Evolutionary conservation across 2,113 vertebrate genomes (phyloP).

Genomic region (Malurus melanocephalus): DNA sequence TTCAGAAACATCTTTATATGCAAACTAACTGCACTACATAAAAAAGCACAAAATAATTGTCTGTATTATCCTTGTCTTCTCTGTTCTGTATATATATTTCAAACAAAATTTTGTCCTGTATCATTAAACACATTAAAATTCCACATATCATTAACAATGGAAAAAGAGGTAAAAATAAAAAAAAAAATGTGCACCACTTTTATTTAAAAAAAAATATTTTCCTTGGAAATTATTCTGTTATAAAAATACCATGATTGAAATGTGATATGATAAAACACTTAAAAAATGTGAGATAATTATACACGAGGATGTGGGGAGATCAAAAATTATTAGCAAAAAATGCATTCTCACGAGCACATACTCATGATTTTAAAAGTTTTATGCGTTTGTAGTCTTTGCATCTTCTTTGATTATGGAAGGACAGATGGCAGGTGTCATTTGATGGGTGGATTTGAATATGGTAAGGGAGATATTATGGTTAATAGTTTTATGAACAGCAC

Average conservation of each 20-base stretch:
- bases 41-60: neutral
- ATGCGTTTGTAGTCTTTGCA: neutral
- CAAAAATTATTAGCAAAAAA: neutral
- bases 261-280: neutral
- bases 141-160: neutral
- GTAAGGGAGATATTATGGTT: neutral
- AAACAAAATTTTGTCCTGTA: neutral
- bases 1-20: neutral
- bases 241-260: neutral
- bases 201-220: neutral
- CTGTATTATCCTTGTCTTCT: neutral
- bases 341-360: neutral
- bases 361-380: neutral
- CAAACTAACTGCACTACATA: neutral
- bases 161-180: neutral
- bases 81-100: neutral
- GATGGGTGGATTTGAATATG: neutral
- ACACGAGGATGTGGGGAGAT: neutral
- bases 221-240: neutral
- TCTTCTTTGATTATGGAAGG: neutral
- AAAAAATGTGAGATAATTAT: neutral
- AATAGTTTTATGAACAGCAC: neutral
- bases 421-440: neutral
- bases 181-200: neutral
- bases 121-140: neutral